Conservation (phyloP, 2,113 vertebrate species). For the Microcebus jonahi region DNA sequence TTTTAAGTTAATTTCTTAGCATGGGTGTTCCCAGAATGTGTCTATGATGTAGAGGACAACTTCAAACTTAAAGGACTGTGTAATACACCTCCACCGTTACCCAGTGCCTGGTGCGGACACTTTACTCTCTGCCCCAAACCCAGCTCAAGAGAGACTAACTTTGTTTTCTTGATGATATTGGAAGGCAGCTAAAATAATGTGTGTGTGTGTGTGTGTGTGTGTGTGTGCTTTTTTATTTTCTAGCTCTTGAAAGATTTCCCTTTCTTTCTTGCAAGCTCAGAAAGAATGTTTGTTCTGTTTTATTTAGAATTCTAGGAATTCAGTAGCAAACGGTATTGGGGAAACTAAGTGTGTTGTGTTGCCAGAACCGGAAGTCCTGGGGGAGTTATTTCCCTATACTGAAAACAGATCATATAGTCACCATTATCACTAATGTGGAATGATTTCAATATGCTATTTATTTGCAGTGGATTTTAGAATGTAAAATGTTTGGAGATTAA, state of each 20-base stretch:
- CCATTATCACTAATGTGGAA: conserved; percentile 16
- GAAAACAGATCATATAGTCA: conserved; percentile 6
- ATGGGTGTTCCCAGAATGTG: background rate
- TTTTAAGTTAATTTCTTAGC: conserved; percentile 31
- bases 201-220: background rate
- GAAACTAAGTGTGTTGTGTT: background rate
- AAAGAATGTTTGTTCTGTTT: conserved; percentile 9
- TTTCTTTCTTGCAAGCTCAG: conserved; percentile 16
- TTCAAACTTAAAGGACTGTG: background rate
- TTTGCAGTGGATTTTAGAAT: conserved; percentile 42
- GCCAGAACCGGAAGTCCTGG: background rate
- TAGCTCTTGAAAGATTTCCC: background rate
- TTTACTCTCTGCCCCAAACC: background rate
- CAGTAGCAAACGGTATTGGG: background rate
- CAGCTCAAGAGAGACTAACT: background rate
- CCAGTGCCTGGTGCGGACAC: background rate
- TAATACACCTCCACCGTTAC: accelerated
- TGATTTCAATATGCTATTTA: background rate
- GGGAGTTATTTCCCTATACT: background rate
- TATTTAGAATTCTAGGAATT: conserved; percentile 27
- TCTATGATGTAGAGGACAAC: background rate
- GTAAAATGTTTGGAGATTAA: background rate
- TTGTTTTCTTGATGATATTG: background rate
- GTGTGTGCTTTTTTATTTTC: background rate
- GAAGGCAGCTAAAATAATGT: background rate